Percentiles rank a stretch among this genome's conserved stretches.
These are phyloP conservation scores for Eubasilissa regina DNA, from an alignment of 1,140 invertebrate genomes.

Conservation along the genomic window DNA sequence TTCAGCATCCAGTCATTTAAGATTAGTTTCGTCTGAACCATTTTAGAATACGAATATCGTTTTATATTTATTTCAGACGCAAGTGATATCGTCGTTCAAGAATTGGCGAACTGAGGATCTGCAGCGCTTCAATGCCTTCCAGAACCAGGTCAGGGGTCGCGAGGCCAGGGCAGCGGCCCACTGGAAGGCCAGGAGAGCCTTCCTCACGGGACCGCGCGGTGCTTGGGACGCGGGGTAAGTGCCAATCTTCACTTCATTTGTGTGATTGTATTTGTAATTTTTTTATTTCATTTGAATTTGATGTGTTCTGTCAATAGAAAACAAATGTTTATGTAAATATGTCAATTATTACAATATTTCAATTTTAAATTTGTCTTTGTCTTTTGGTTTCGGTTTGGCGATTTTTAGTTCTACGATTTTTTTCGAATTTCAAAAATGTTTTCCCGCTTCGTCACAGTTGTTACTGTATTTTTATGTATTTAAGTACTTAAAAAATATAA, in stretches of 20 bases:
- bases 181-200: slow-evolving; percentile 73
- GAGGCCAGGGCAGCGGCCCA: slow-evolving; percentile 70
- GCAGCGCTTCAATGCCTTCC: slow-evolving; percentile 69
- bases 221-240: slow-evolving; percentile 74
- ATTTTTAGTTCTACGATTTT: too few species aligned
- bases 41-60: too few species aligned
- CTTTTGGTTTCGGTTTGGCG: too few species aligned
- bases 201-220: slow-evolving; percentile 74
- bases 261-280: not conserved
- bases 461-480: too few species aligned
- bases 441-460: too few species aligned
- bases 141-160: slow-evolving; percentile 70
- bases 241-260: not conserved
- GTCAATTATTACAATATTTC: not conserved
- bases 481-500: too few species aligned
- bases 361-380: too few species aligned
- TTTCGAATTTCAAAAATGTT: too few species aligned
- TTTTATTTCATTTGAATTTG: slow-evolving; percentile 2
- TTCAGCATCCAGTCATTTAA: too few species aligned
- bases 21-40: too few species aligned
- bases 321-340: not conserved
- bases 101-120: slow-evolving; percentile 71
- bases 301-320: not conserved
- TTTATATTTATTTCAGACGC: slow-evolving; percentile 65
- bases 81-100: slow-evolving; percentile 73